Percentiles rank a stretch among this genome's conserved stretches.
These are phyloP conservation scores for Rhopalosiphum nymphaeae DNA, from an alignment of 2,888 invertebrate genomes.

Conservation along the genomic window DNA sequence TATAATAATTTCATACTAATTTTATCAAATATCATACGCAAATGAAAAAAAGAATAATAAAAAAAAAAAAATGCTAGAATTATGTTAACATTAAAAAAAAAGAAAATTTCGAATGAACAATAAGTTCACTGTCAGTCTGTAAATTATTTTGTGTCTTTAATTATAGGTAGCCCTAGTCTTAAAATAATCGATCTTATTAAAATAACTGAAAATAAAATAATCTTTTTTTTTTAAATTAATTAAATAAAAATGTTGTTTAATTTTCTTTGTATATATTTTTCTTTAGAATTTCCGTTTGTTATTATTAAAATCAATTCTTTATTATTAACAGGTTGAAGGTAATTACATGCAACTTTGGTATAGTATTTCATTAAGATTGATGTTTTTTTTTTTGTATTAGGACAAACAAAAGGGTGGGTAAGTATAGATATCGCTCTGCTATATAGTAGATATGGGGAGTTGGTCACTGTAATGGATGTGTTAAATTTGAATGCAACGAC, in stretches of 20 bases:
- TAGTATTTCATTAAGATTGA: neutral
- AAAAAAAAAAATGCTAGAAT: neutral
- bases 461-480: too few relatives aligned
- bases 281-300: too few relatives aligned
- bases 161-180: neutral
- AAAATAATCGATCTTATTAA: neutral
- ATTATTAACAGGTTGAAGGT: neutral
- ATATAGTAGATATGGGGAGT: too few relatives aligned
- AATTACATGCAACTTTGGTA: neutral
- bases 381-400: neutral
- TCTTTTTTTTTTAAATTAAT: neutral
- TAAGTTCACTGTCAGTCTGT: neutral
- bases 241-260: neutral
- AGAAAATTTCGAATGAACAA: neutral
- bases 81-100: neutral
- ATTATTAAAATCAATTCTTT: too few relatives aligned
- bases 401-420: too few relatives aligned
- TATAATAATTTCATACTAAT: neutral
- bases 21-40: neutral
- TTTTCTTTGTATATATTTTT: neutral
- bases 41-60: neutral
- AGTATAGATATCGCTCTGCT: too few relatives aligned
- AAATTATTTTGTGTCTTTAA: neutral
- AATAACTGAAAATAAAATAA: neutral
- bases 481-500: too few relatives aligned